phyloP scores from a whole-genome alignment of 1,140 invertebrate genomes.

The Eriosoma lanigerum region DNA sequence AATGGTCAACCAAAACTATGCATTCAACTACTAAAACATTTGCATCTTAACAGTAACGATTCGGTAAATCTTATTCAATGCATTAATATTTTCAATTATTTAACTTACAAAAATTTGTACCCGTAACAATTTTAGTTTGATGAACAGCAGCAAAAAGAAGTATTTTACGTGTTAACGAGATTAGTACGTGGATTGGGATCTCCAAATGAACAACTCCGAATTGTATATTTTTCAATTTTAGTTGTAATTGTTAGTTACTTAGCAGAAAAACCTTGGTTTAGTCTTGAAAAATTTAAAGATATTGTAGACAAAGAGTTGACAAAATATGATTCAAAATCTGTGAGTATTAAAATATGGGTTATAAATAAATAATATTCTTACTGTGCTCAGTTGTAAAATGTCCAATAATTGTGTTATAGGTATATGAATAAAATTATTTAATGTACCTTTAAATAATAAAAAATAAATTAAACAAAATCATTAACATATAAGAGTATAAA shows the following conservation, averaged over 20 bases:
- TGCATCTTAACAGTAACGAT: slow-evolving; percentile 1
- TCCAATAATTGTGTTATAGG: too few relatives aligned
- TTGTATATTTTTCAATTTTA: slow-evolving; percentile 37
- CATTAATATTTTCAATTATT: not conserved
- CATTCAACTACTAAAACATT: slow-evolving; percentile 44
- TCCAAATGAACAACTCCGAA: slow-evolving; percentile 31
- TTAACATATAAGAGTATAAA: too few relatives aligned
- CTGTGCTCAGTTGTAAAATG: not conserved
- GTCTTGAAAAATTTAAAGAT: slow-evolving; percentile 23
- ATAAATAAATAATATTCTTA: not conserved
- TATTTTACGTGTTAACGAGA: slow-evolving; percentile 43
- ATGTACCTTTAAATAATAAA: too few relatives aligned
- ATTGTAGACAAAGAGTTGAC: slow-evolving; percentile 50
- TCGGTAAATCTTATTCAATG: not conserved
- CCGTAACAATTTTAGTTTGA: not conserved
- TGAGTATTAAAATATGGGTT: not conserved
- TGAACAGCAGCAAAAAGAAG: slow-evolving; percentile 45
- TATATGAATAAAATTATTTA: too few relatives aligned
- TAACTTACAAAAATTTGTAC: not conserved
- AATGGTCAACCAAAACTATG: slow-evolving; percentile 46
- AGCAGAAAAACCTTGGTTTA: slow-evolving; percentile 30
- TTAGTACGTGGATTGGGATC: slow-evolving; percentile 50
- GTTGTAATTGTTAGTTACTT: slow-evolving; percentile 31
- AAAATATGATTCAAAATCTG: slow-evolving; percentile 51
- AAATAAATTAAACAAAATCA: too few relatives aligned